phyloP scores from a whole-genome alignment of 2,113 vertebrate species.

The Cephalophus harveyi region DNA sequence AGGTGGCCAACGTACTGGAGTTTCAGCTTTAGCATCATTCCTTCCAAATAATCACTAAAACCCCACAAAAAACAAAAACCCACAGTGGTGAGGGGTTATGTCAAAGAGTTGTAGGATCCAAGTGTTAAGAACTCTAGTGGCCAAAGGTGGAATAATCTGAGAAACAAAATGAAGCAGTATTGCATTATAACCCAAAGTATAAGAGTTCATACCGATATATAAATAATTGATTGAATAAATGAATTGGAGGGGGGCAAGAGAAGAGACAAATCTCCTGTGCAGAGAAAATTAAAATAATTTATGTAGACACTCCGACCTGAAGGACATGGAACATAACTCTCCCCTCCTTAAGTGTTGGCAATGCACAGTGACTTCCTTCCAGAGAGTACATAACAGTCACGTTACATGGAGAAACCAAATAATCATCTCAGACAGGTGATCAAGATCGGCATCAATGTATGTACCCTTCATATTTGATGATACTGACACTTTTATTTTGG shows the following conservation, averaged over 20 bases:
- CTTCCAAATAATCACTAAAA: background rate
- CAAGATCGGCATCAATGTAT: background rate
- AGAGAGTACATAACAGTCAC: background rate
- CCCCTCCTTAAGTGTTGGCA: background rate
- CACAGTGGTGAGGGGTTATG: background rate
- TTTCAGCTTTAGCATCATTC: too few species aligned
- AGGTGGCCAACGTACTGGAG: too few species aligned
- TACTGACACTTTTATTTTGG: background rate
- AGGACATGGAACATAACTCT: background rate
- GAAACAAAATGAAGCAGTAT: background rate
- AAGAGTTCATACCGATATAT: background rate
- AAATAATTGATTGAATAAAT: background rate
- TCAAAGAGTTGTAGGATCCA: background rate
- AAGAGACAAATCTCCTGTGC: background rate
- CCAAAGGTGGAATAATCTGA: background rate
- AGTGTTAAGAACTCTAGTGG: background rate
- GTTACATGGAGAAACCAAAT: background rate
- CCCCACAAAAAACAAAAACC: background rate
- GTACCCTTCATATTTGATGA: background rate
- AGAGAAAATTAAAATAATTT: conserved; percentile 1
- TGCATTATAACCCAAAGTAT: background rate
- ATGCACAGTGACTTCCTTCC: background rate
- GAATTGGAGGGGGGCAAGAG: background rate
- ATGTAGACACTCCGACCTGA: background rate
- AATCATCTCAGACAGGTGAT: background rate